These are phyloP conservation scores for Conops quadrifasciatus DNA, from an alignment of 2,888 invertebrate species.

Conservation along the genomic window DNA sequence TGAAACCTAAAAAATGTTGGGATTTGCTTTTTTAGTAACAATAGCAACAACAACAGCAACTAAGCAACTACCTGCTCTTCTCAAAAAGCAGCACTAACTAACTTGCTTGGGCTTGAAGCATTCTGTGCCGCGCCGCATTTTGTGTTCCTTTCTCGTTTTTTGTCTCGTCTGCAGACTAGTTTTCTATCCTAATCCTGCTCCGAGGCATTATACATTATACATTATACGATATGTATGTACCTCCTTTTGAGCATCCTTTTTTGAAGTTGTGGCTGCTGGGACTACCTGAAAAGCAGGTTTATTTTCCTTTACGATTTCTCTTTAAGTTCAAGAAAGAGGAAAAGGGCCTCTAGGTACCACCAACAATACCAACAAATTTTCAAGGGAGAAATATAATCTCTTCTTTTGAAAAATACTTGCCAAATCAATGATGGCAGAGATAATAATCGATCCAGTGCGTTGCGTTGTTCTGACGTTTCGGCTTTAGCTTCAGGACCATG, in stretches of 20 bases:
- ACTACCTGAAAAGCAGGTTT: slow-evolving; percentile 28
- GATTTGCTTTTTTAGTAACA: slow-evolving; percentile 1
- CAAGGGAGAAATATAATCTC: slow-evolving; percentile 53
- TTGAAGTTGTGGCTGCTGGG: neutral
- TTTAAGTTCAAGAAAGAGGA: neutral
- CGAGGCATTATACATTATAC: neutral
- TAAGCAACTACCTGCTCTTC: slow-evolving; percentile 11
- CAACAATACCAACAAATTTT: slow-evolving; percentile 21
- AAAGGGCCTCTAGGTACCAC: slow-evolving; percentile 1
- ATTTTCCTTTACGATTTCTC: neutral
- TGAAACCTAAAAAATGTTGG: slow-evolving; percentile 4
- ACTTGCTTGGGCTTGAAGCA: neutral
- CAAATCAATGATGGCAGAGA: slow-evolving; percentile 34
- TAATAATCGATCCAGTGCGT: too few species aligned
- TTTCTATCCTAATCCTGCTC: slow-evolving; percentile 24
- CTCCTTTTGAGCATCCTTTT: neutral
- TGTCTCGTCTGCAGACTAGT: neutral
- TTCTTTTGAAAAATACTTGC: slow-evolving; percentile 52
- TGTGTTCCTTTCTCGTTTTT: neutral
- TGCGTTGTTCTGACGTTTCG: too few species aligned
- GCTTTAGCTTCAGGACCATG: slow-evolving; percentile 47
- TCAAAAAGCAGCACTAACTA: neutral
- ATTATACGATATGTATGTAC: too few species aligned
- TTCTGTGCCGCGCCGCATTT: neutral
- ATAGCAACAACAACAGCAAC: neutral